A percentile compares a stretch with the other conserved stretches of the same genome.
These are phyloP conservation scores for Eristalis intricaria DNA, from an alignment of 2,888 invertebrate genomes.

Conservation along the genomic window DNA sequence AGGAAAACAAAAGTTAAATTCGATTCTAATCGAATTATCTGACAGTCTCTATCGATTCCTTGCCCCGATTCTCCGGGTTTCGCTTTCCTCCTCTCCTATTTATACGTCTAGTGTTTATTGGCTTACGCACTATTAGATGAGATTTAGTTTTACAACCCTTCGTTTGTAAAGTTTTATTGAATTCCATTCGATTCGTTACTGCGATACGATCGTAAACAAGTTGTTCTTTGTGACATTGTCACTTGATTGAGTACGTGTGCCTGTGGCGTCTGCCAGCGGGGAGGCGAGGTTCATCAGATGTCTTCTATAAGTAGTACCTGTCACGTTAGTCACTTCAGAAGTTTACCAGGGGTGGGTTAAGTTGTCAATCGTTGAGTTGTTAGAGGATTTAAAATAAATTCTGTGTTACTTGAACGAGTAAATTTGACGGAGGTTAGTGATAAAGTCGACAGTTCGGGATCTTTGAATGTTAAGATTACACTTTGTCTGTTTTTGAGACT, in stretches of 20 bases:
- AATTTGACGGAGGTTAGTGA: background rate
- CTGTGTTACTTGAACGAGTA: background rate
- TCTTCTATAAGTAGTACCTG: background rate
- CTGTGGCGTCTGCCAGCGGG: background rate
- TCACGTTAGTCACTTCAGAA: background rate
- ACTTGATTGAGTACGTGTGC: background rate
- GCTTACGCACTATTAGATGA: slow-evolving; percentile 46
- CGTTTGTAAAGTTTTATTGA: slow-evolving; percentile 30
- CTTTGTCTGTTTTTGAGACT: no score
- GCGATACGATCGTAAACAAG: background rate
- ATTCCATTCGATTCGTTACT: background rate
- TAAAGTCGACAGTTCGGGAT: background rate
- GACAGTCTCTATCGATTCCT: slow-evolving; percentile 22
- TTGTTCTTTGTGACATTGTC: background rate
- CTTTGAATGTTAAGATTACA: no score
- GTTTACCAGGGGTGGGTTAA: background rate
- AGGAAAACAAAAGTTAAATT: slow-evolving; percentile 49
- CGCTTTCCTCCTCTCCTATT: background rate
- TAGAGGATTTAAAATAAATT: background rate
- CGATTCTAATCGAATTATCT: slow-evolving; percentile 60
- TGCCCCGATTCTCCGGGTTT: background rate
- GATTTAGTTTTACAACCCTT: slow-evolving; percentile 34
- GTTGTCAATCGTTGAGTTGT: background rate
- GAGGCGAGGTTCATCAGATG: background rate
- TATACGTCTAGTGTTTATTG: slow-evolving; percentile 38